phyloP scores from a whole-genome alignment of 2,888 invertebrate species.

The Cryptocheilus praepositus region DNA sequence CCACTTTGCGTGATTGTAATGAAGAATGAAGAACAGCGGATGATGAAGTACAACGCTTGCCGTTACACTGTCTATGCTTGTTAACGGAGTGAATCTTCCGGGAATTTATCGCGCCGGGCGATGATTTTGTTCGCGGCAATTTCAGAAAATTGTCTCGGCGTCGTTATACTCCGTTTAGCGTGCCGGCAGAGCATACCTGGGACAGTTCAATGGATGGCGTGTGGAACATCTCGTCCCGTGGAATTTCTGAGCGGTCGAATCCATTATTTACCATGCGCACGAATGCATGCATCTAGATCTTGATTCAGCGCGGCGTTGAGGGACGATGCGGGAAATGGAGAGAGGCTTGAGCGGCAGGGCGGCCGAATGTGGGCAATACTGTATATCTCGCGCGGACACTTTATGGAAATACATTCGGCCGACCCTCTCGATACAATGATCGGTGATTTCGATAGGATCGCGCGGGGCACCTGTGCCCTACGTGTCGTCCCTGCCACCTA shows the following conservation, averaged over 20 bases:
- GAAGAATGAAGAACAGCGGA: slow-evolving; percentile 43
- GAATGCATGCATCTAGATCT: slow-evolving; percentile 59
- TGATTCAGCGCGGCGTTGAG: slow-evolving; percentile 57
- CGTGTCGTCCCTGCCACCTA: slow-evolving; percentile 61
- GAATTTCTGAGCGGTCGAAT: slow-evolving; percentile 25
- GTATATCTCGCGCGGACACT: slow-evolving; percentile 60
- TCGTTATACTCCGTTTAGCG: neutral
- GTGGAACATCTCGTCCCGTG: slow-evolving; percentile 15
- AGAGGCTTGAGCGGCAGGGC: slow-evolving; percentile 7
- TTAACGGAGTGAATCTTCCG: slow-evolving; percentile 41
- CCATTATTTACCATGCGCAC: slow-evolving; percentile 66
- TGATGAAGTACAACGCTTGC: slow-evolving; percentile 44
- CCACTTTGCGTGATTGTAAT: slow-evolving; percentile 48
- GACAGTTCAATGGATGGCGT: slow-evolving; percentile 15
- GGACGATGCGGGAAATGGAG: slow-evolving; percentile 38
- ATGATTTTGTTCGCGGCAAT: too few relatives aligned
- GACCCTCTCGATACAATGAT: slow-evolving; percentile 69
- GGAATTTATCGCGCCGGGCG: neutral
- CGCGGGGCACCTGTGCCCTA: slow-evolving; percentile 71
- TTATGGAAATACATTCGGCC: slow-evolving; percentile 72
- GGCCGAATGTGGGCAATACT: slow-evolving; percentile 52
- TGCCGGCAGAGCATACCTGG: slow-evolving; percentile 5
- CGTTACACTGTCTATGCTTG: slow-evolving; percentile 42
- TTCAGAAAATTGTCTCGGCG: neutral
- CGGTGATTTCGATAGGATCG: slow-evolving; percentile 70